These are phyloP conservation scores for Phortica okadai DNA, from an alignment of 2,888 invertebrate genomes.

Conservation along the genomic window DNA sequence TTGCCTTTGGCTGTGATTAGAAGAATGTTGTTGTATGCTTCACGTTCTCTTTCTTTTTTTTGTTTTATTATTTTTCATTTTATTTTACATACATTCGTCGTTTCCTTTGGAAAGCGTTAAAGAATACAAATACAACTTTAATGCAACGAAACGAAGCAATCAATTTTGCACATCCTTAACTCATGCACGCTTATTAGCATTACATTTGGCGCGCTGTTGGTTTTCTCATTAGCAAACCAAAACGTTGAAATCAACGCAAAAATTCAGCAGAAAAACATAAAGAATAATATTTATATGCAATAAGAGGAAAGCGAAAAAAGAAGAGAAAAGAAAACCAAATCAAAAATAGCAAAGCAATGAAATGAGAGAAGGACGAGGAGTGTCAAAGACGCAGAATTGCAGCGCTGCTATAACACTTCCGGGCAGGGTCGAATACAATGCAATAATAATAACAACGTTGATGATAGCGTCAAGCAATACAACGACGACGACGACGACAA, in stretches of 20 bases:
- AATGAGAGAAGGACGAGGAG: not conserved
- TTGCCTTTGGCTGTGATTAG: not conserved
- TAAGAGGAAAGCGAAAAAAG: not conserved
- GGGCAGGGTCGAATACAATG: not conserved
- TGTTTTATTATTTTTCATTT: not conserved
- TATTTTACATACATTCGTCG: not conserved
- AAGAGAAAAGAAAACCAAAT: not conserved
- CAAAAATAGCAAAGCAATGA: constrained; percentile 6
- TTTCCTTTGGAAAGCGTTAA: not conserved
- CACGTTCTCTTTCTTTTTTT: not conserved
- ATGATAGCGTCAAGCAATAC: not conserved
- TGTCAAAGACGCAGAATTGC: not conserved
- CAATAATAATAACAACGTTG: constrained; percentile 21
- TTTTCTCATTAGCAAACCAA: not conserved
- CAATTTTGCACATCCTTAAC: not conserved
- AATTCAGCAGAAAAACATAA: not conserved
- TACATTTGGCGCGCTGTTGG: not conserved
- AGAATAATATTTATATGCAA: not conserved
- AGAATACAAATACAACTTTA: not conserved
- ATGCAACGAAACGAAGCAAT: not conserved
- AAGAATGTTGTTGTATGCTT: not conserved
- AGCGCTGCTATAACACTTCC: not conserved
- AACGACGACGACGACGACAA: not conserved
- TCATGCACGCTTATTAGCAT: not conserved
- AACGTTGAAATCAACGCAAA: not conserved